Evolutionary conservation across 2,113 vertebrate genomes (phyloP).

Genomic region (Sapayoa aenigma): DNA sequence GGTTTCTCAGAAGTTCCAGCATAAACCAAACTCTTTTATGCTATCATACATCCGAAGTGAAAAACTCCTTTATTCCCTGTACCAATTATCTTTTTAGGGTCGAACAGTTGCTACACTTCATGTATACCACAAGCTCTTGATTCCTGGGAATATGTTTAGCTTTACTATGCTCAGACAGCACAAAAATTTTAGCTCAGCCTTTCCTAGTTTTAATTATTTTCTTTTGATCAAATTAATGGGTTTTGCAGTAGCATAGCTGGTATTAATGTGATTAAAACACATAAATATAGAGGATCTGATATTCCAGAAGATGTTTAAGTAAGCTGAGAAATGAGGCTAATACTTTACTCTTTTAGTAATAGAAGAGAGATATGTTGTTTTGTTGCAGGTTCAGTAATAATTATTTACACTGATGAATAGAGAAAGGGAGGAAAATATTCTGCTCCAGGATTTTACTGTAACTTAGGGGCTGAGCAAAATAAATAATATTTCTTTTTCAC

Average conservation of each 20-base stretch:
- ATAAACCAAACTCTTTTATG: slow-evolving; percentile 13
- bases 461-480: background rate
- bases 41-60: background rate
- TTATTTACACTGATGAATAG: background rate
- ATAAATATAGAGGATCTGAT: background rate
- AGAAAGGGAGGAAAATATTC: background rate
- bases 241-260: background rate
- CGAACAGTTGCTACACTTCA: background rate
- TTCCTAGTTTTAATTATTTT: background rate
- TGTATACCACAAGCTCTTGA: background rate
- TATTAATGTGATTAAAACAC: background rate
- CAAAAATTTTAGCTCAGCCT: background rate
- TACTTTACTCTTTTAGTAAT: background rate
- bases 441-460: background rate
- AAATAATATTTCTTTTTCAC: background rate
- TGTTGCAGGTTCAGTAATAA: background rate
- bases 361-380: background rate
- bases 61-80: background rate
- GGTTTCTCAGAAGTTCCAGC: slow-evolving; percentile 22
- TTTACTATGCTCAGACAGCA: background rate
- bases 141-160: background rate
- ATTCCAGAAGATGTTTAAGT: background rate
- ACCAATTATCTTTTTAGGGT: background rate
- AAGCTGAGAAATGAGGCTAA: background rate
- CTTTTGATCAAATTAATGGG: background rate